phyloP scores from a whole-genome alignment of 2,797 vertebrate genomes.

The Micropoecilia bifurca region DNA sequence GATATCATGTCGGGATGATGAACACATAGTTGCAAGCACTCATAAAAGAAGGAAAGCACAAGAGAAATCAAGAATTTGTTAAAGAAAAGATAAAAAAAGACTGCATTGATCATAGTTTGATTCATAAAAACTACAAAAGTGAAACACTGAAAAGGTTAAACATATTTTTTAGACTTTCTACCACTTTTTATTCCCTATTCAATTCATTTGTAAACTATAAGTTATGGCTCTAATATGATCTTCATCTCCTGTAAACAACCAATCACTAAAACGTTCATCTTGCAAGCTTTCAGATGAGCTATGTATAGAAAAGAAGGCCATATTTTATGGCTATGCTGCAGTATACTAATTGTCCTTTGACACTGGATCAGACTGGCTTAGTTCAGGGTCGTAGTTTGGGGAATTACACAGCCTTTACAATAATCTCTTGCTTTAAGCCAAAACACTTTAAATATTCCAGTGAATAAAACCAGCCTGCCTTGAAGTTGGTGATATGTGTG shows the following conservation, averaged over 20 bases:
- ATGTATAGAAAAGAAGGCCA: constrained; percentile 46
- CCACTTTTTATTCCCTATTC: constrained; percentile 1
- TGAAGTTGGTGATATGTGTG: constrained; percentile 43
- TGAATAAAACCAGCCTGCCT: constrained; percentile 58
- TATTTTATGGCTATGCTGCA: constrained; percentile 21
- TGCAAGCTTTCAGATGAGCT: constrained; percentile 59
- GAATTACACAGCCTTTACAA: constrained; percentile 51
- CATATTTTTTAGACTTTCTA: too few relatives aligned
- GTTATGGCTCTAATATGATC: constrained; percentile 26
- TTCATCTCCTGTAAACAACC: constrained; percentile 47
- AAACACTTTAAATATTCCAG: constrained; percentile 56
- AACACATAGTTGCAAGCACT: too few relatives aligned
- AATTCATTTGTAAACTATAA: constrained; percentile 14
- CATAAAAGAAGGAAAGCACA: too few relatives aligned
- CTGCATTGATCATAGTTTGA: background rate
- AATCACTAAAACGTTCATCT: constrained; percentile 47
- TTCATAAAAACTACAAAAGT: background rate
- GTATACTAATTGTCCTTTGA: constrained; percentile 65
- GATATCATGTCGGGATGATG: too few relatives aligned
- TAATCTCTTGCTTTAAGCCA: constrained; percentile 69
- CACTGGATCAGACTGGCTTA: constrained; percentile 70
- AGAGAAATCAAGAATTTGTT: background rate
- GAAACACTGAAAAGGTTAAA: background rate
- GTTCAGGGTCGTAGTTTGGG: constrained; percentile 61
- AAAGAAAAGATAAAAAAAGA: background rate